A percentile compares a stretch with the other conserved stretches of the same genome.
phyloP scores from a whole-genome alignment of 2,797 vertebrate genomes.

The Hapalemur alaotrensis region DNA sequence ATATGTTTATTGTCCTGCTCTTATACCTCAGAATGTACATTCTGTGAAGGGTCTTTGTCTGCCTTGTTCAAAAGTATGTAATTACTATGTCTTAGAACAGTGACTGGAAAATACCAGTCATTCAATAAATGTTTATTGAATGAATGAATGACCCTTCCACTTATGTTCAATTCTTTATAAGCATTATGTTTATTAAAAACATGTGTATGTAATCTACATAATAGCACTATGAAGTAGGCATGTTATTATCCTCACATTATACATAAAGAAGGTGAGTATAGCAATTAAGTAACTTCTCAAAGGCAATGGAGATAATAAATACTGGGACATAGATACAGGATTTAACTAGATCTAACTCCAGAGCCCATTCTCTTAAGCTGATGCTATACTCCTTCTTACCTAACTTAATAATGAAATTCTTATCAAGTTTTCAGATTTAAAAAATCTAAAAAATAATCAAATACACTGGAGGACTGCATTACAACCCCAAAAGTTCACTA shows the following conservation, averaged over 20 bases:
- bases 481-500: not conserved
- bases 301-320: not conserved
- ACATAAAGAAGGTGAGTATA: not conserved
- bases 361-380: not conserved
- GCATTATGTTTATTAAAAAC: not conserved
- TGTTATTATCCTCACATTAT: not conserved
- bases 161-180: not conserved
- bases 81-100: not conserved
- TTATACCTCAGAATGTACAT: not conserved
- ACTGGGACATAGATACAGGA: not conserved
- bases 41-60: not conserved
- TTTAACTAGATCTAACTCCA: not conserved
- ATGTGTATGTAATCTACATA: not conserved
- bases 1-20: not conserved
- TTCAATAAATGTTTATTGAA: not conserved
- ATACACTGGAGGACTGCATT: not conserved
- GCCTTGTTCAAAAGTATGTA: not conserved
- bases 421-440: not conserved
- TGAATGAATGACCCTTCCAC: not conserved
- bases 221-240: not conserved
- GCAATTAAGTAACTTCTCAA: not conserved
- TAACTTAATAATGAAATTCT: not conserved
- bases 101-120: not conserved
- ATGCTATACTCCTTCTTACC: not conserved
- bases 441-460: not conserved